Conservation (phyloP, 2,113 vertebrate species). For the Xenopus laevis region DNA sequence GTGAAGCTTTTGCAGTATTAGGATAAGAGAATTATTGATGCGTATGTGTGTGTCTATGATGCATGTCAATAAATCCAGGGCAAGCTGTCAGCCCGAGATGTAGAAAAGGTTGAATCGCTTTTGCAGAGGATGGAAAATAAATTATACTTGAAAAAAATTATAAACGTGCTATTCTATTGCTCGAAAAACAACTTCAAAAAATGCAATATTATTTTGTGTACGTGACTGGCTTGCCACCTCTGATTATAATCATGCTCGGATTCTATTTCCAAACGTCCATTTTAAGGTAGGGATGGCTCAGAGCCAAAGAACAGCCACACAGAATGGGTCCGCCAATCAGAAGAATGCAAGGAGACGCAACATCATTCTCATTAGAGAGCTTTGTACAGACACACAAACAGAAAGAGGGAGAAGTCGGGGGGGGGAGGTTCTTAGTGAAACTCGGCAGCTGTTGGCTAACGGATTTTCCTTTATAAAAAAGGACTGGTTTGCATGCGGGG, state of each 20-base stretch:
- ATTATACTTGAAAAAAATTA: background rate
- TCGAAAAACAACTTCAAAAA: background rate
- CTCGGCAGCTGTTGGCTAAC: conserved; percentile 16
- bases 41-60: background rate
- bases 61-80: background rate
- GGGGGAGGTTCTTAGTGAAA: background rate
- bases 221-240: conserved; percentile 5
- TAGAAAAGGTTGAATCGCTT: background rate
- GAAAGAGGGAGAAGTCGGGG: background rate
- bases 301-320: conserved; percentile 15
- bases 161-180: background rate
- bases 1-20: too few relatives aligned
- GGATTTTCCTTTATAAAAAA: too few relatives aligned
- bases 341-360: background rate
- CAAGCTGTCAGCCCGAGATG: background rate
- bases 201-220: background rate
- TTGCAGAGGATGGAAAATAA: background rate
- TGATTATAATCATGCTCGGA: conserved; percentile 17
- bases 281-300: conserved; percentile 37
- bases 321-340: conserved; percentile 27
- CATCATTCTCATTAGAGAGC: conserved; percentile 16
- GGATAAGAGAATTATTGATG: too few relatives aligned
- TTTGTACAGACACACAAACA: background rate
- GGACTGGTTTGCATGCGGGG: too few relatives aligned
- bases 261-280: conserved; percentile 36